A percentile compares a stretch with the other conserved stretches of the same genome.
phyloP scores from a whole-genome alignment of 1,140 invertebrate genomes.

The Fopius arisanus region DNA sequence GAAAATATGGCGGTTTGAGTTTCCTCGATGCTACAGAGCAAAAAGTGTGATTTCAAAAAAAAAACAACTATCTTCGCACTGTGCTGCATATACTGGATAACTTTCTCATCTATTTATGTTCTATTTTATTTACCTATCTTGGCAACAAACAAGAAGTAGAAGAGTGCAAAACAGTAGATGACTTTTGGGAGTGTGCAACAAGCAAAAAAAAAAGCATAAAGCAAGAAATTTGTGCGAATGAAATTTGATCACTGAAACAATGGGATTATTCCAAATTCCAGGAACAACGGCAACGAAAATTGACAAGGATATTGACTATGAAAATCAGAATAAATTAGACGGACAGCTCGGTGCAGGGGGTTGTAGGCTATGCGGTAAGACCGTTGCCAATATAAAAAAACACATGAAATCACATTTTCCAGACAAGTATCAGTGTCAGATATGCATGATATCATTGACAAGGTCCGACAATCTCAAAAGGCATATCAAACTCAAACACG shows the following conservation, averaged over 20 bases:
- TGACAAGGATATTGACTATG: constrained; percentile 62
- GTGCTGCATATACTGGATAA: constrained; percentile 4
- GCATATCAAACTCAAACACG: constrained; percentile 64
- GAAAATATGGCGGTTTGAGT: constrained; percentile 1
- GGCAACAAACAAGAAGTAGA: constrained; percentile 4
- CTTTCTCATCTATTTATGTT: constrained; percentile 13
- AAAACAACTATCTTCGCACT: constrained; percentile 10
- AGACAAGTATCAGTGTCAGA: constrained; percentile 63
- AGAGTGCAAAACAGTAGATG: constrained; percentile 22
- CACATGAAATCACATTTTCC: constrained; percentile 66
- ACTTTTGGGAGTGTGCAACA: constrained; percentile 11
- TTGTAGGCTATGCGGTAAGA: constrained; percentile 63
- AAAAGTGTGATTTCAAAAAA: constrained; percentile 1
- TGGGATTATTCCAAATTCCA: constrained; percentile 58
- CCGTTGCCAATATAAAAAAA: constrained; percentile 63
- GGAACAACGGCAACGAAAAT: constrained; percentile 60
- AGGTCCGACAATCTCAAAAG: constrained; percentile 65
- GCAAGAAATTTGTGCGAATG: constrained; percentile 21
- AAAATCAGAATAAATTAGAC: constrained; percentile 58
- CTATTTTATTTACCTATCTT: constrained; percentile 7
- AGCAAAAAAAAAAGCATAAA: not conserved
- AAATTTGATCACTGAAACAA: constrained; percentile 3
- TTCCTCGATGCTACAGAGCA: constrained; percentile 16
- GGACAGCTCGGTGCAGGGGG: constrained; percentile 54
- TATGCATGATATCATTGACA: constrained; percentile 64